Percentiles rank a stretch among this genome's conserved stretches.
Evolutionary conservation across 2,888 invertebrate genomes (phyloP).

Genomic region (Apamea monoglypha): DNA sequence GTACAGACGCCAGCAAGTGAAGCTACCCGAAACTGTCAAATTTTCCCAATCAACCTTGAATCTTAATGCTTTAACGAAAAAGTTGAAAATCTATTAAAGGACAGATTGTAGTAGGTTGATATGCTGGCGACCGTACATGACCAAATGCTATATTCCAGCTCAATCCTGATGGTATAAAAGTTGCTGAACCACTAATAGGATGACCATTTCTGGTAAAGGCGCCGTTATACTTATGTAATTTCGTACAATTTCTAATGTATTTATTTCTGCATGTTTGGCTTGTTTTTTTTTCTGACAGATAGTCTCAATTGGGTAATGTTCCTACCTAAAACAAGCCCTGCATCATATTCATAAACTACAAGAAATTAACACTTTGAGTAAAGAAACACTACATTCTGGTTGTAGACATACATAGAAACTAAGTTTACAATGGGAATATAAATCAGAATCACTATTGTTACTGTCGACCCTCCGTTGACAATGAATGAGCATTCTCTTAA

Average conservation of each 20-base stretch:
- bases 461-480: slow-evolving; percentile 39
- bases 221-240: not conserved
- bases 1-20: too few species aligned
- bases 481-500: slow-evolving; percentile 55
- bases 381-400: slow-evolving; percentile 18
- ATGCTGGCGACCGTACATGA: too few species aligned
- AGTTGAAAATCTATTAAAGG: too few species aligned
- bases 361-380: not conserved
- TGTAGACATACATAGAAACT: slow-evolving; percentile 5
- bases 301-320: not conserved
- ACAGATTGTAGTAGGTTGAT: too few species aligned
- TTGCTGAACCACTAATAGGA: not conserved
- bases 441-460: slow-evolving; percentile 52
- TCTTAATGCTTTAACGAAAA: too few species aligned
- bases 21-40: too few species aligned
- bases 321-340: not conserved
- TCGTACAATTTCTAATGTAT: not conserved
- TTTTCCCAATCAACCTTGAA: too few species aligned
- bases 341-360: not conserved
- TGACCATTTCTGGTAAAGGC: not conserved
- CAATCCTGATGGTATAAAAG: not conserved
- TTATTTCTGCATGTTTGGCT: not conserved
- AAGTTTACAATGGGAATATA: slow-evolving; percentile 51
- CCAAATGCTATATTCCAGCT: not conserved
- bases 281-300: not conserved